Evolutionary conservation across 92 coral and sea anemone genomes (phyloP), one percentile per base, ranked within the genome.

Genomic region (Phenganax stokvisi): DNA sequence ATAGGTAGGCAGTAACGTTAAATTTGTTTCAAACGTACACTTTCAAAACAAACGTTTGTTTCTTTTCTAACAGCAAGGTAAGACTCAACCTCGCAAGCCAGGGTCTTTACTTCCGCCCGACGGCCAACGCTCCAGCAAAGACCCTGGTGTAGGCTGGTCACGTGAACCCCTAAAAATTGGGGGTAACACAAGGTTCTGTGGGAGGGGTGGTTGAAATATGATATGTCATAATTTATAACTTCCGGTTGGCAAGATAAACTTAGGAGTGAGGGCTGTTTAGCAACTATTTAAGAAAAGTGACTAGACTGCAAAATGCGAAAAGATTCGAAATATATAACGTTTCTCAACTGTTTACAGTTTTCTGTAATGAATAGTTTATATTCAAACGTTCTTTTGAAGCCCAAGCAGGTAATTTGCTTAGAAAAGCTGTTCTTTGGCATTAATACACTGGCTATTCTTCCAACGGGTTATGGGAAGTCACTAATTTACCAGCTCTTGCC

Each of bases 401-500:
- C 74, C 37, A 69, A 69, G 52, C 52, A 69, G 52, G 52, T 69
- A 28, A 30, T 69, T 69, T 69, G 74, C 52, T 12, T 69, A 16
- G 74, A 30, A 51, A 69, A 20, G 52, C 52, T 69, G 31, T 65
- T 65, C 31, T 65, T 65, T 9, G 71, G 71, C 30, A 2, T 10
- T 10, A 44, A 65, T 17, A 44, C 11, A 44, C 71, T 65, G 25
- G 71, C 71, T 65, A 44, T 11, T 65, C 71, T 65, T 65, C 74
- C 74, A 12, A 69, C 74, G 51, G 74, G 51, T 31, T 69, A 69
- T 57, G 74, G 74, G 10, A 65, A 17, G 3, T 65, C 71, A 17
- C 27, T 65, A 17, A 65, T 10, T 17, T 65, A 17, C 31, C 71
- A 65, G 10, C 10, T 65, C 71, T 17, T 10, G 71, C 71, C 71